Base-by-base conservation (phyloP, 2,113 vertebrate genomes). In the Probosciger aterrimus region DNA sequence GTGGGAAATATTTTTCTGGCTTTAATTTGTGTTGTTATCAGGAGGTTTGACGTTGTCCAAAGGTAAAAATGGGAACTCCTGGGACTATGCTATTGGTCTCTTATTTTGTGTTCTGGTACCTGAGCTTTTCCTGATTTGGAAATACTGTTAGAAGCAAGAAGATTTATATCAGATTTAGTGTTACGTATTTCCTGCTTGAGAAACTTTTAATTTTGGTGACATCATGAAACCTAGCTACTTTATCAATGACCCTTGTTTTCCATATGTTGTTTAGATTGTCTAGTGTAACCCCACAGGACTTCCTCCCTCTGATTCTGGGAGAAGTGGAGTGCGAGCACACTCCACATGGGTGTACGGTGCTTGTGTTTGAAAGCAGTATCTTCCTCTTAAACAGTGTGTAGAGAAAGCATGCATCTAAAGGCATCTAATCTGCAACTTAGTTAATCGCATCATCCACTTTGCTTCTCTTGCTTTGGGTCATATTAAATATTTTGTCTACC, bases 251-350 rank as follows among this genome's bases (percentile, higher is more conserved):
- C 3, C 5, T 5, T 74, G 1, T 78, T 82, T 82, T 93, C 37
- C 6, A 5, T 52, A 15, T 35, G 7, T 55, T 69, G 17, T 44
- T 90, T 82, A 37, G 18, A 35, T 82, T 75, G 27, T 33, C 27
- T 44, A 18, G 27, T 18, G 22, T 35, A 75, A 30, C 8, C 88
- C 50, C 44, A 19, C 55, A 59, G 52, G 46, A 71, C 76, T 83
- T 82, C 31, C 14, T 85, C 10, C 28, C 15, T 52, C 24, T 75
- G 4, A 35, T 60, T 70, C 27, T 82, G 25, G 18, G 30, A 74
- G 30, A 83, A 60, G 28, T 44, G 57, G 80, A 64, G 11, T 52
- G 23, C 0, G 0, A 60, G 6, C 37, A 82, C 0, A 1, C 6
- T 25, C 28, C 33, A 43, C 2, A 9, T 52, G 44, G 7, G 4